phyloP scores from a whole-genome alignment of 2,888 invertebrate genomes.

The Acanthosoma haemorrhoidale region DNA sequence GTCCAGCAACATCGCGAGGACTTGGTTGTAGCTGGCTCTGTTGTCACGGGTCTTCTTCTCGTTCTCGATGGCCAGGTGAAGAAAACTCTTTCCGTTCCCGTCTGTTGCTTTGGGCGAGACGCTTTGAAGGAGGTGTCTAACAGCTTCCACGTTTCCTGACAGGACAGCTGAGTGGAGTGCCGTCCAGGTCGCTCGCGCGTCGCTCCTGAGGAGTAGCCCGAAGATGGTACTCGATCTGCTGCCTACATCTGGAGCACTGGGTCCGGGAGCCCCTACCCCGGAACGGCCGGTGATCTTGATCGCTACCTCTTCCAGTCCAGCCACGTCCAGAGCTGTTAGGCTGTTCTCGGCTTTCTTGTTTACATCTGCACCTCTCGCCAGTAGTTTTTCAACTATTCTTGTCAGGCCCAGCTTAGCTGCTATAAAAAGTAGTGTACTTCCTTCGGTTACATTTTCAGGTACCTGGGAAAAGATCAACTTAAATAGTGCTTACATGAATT shows the following conservation, averaged over 20 bases:
- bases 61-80: background rate
- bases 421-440: background rate
- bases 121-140: background rate
- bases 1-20: background rate
- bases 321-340: background rate
- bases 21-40: background rate
- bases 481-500: no score
- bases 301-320: background rate
- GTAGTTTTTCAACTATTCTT: background rate
- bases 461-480: background rate
- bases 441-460: background rate
- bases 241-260: background rate
- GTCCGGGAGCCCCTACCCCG: background rate
- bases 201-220: background rate
- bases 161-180: background rate
- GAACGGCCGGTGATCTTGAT: background rate
- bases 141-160: background rate
- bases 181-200: background rate
- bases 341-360: background rate
- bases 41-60: background rate
- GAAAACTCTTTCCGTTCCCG: background rate
- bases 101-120: background rate
- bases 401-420: background rate
- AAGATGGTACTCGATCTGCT: background rate
- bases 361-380: background rate